Evolutionary conservation across 2,113 vertebrate genomes (phyloP).

Genomic region (Brachirus orientalis): DNA sequence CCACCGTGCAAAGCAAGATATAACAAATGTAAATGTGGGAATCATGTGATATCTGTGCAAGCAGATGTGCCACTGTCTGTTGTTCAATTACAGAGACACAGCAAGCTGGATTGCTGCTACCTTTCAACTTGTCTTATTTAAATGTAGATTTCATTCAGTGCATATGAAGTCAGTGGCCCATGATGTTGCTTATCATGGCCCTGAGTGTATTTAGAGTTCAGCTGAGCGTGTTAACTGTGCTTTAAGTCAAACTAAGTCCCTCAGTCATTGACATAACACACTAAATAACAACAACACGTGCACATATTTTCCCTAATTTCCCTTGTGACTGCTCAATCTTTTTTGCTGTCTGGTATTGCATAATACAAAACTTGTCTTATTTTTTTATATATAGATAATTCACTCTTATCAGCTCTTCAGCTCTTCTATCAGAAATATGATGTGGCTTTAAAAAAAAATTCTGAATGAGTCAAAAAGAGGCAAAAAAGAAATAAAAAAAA

Average conservation of each 20-base stretch:
- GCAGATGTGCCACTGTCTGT: conserved; percentile 56
- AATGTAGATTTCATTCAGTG: conserved; percentile 68
- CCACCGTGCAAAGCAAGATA: conserved; percentile 44
- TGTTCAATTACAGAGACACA: conserved; percentile 60
- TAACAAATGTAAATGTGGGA: conserved; percentile 59
- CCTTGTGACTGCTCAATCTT: conserved; percentile 22
- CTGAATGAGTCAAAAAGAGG: no score
- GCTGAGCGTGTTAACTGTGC: conserved; percentile 56
- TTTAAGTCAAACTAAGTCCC: conserved; percentile 49
- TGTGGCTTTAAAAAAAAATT: no score
- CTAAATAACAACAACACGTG: conserved; percentile 19
- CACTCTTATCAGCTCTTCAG: conserved; percentile 2
- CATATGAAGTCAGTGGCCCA: conserved; percentile 63
- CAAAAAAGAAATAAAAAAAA: no score
- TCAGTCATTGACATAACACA: conserved; percentile 35
- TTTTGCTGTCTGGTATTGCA: conserved; percentile 14
- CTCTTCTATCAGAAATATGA: neutral
- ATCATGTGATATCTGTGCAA: conserved; percentile 63
- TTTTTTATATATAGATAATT: neutral
- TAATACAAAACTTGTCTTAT: no score
- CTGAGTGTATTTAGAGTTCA: conserved; percentile 60
- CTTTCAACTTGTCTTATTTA: conserved; percentile 68
- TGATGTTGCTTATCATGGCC: conserved; percentile 62
- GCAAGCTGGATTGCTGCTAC: conserved; percentile 56
- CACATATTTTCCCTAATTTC: conserved; percentile 11